Conservation (phyloP, 30 jellyfish, hydroid and myxozoan genomes). For the Aurelia coerulea region DNA sequence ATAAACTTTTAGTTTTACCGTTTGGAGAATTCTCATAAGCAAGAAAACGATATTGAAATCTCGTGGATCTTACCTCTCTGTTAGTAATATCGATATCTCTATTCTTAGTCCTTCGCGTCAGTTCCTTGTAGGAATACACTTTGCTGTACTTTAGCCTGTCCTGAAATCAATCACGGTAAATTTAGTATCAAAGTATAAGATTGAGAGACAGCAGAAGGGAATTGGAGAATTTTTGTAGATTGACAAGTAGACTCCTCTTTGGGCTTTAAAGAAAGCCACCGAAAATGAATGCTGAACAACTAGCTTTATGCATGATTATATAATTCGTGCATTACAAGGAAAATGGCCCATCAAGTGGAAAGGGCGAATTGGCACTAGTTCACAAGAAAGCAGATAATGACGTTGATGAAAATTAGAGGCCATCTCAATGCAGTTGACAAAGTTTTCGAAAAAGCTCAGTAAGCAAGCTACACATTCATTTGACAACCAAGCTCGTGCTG, state of each 20-base stretch:
- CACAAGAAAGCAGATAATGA: slow-evolving; percentile 52
- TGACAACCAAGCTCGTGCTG: slow-evolving; percentile 42
- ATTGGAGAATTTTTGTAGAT: not conserved
- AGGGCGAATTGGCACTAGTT: slow-evolving; percentile 24
- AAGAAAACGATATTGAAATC: too few species aligned
- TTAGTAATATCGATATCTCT: slow-evolving; percentile 45
- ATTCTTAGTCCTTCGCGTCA: slow-evolving; percentile 26
- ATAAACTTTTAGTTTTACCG: too few species aligned
- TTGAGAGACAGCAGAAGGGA: not conserved
- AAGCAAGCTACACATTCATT: slow-evolving; percentile 49
- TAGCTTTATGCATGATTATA: too few species aligned
- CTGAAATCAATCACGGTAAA: not conserved
- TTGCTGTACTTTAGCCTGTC: slow-evolving; percentile 38
- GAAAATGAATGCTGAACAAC: too few species aligned
- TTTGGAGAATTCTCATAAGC: too few species aligned
- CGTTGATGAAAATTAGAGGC: not conserved
- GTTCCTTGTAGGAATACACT: slow-evolving; percentile 47
- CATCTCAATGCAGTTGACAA: not conserved
- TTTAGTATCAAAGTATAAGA: not conserved
- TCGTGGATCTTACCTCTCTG: slow-evolving; percentile 33
- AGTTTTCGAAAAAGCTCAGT: slow-evolving; percentile 42
- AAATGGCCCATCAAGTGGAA: too few species aligned
- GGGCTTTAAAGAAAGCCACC: too few species aligned
- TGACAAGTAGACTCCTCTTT: too few species aligned
- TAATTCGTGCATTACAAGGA: too few species aligned